Conservation (phyloP, 1,140 invertebrate species). For the Nebria ingens region DNA sequence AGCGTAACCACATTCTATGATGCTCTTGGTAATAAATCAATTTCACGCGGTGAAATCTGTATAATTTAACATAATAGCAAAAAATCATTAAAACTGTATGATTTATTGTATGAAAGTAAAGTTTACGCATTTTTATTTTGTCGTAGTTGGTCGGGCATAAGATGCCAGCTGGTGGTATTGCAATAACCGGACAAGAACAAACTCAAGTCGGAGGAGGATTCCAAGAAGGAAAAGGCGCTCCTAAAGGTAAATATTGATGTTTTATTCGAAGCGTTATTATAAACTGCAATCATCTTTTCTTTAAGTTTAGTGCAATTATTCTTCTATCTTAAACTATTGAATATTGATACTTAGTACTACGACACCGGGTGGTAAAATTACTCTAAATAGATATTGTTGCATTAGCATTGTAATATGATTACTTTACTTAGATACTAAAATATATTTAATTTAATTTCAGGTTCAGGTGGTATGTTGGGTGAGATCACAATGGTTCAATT, state of each 20-base stretch:
- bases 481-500: conserved; percentile 70
- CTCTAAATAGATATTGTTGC: background rate
- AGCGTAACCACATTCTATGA: too few species aligned
- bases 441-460: conserved; percentile 30
- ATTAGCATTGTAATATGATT: background rate
- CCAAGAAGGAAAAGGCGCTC: conserved; percentile 42
- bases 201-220: conserved; percentile 45
- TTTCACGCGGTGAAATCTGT: too few species aligned
- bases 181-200: conserved; percentile 62
- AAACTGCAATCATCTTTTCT: background rate
- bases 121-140: too few species aligned
- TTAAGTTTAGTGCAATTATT: background rate
- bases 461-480: conserved; percentile 55
- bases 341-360: background rate
- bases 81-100: too few species aligned
- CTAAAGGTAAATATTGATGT: conserved; percentile 44
- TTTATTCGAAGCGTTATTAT: background rate
- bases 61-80: too few species aligned
- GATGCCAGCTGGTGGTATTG: conserved; percentile 62
- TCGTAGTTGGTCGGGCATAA: conserved; percentile 67
- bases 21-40: too few species aligned
- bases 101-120: too few species aligned
- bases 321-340: too few species aligned
- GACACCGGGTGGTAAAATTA: too few species aligned
- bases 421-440: conserved; percentile 10